phyloP scores from a whole-genome alignment of 2,888 invertebrate genomes.

The Plagodis pulveraria region DNA sequence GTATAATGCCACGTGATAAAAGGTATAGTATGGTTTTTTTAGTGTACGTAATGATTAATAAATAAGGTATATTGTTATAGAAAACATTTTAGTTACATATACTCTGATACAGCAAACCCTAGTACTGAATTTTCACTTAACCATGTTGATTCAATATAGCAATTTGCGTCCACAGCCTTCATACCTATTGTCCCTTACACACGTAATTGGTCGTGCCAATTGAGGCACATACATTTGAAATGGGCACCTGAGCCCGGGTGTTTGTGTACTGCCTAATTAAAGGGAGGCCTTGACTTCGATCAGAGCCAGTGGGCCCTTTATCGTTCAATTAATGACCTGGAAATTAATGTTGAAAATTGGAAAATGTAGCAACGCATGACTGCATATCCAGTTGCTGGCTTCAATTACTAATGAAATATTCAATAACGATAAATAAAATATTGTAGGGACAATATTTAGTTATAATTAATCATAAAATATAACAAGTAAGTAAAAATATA shows the following conservation, averaged over 20 bases:
- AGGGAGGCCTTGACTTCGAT: conserved; percentile 47
- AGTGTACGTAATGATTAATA: no score
- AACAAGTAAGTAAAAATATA: no score
- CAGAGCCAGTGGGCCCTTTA: conserved; percentile 25
- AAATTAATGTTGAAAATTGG: conserved; percentile 10
- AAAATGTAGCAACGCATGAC: neutral
- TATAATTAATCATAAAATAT: no score
- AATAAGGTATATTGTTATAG: no score
- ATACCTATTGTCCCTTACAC: conserved; percentile 31
- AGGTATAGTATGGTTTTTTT: no score
- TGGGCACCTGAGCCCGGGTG: conserved; percentile 45
- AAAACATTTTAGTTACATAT: no score
- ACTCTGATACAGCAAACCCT: no score
- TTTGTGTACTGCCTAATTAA: conserved; percentile 61
- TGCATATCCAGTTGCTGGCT: neutral
- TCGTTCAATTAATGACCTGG: conserved; percentile 12
- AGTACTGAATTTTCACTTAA: conserved; percentile 4
- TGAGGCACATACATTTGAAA: conserved; percentile 49
- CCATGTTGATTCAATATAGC: conserved; percentile 13
- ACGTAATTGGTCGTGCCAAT: conserved; percentile 54
- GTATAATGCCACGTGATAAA: no score
- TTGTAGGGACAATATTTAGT: no score
- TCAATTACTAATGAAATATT: no score
- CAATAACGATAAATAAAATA: no score
- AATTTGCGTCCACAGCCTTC: conserved; percentile 17